Evolutionary conservation across 2,113 vertebrate species (phyloP).

Genomic region (Gymnogyps californianus): DNA sequence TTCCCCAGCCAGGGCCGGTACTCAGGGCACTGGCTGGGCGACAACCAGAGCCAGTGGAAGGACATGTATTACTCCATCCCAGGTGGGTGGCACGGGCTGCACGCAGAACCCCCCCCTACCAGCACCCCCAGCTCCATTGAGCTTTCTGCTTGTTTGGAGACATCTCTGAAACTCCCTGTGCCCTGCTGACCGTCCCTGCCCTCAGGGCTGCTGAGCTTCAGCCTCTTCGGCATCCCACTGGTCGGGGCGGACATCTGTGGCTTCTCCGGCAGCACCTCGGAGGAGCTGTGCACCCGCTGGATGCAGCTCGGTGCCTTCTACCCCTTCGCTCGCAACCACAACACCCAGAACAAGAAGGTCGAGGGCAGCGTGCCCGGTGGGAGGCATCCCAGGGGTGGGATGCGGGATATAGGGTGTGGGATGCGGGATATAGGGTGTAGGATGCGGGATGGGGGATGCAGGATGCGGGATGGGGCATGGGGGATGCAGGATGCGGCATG

Average conservation of each 20-base stretch:
- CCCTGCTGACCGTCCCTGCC: neutral
- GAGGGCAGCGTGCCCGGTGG: neutral
- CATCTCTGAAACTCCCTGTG: fast-evolving
- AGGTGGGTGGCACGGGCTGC: conserved; percentile 43
- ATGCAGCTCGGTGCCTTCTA: conserved; percentile 89
- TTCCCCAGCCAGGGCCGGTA: conserved; percentile 88
- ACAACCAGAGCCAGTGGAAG: conserved; percentile 87
- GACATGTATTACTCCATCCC: conserved; percentile 84
- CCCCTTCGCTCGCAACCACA: conserved; percentile 89
- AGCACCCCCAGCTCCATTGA: neutral
- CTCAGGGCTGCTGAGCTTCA: conserved; percentile 86
- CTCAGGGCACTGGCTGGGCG: conserved; percentile 90
- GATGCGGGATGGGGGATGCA: neutral
- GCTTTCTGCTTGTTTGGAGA: neutral
- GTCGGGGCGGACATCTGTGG: conserved; percentile 85
- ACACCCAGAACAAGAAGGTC: conserved; percentile 72
- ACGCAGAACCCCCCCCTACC: fast-evolving
- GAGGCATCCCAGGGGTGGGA: neutral
- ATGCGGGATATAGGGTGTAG: neutral
- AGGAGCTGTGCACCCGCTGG: conserved; percentile 87
- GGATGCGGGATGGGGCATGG: neutral
- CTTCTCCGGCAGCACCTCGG: conserved; percentile 78
- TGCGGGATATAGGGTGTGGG: fast-evolving
- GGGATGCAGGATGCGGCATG: neutral
- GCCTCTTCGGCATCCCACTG: conserved; percentile 82